Evolutionary conservation across 2,113 vertebrate genomes (phyloP), one percentile per base, ranked within the genome.

Genomic region (Xiphophorus hellerii): DNA sequence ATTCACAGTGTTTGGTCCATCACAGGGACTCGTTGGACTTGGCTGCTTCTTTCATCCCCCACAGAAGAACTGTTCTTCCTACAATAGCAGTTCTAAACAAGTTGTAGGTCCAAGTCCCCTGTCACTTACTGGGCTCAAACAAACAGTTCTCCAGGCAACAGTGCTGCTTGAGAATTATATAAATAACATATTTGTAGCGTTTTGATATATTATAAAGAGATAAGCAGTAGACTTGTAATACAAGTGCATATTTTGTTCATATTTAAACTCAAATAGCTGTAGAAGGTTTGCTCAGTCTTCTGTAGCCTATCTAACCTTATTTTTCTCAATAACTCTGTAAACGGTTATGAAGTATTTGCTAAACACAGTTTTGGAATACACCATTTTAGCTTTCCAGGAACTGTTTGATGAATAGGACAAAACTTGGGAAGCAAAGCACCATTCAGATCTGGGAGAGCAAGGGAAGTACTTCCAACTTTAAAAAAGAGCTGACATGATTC

Each of bases 401-500:
- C 80, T 76, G 37, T 74, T 15, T 4, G 48, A 73, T 60, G 76
- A 39, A 66, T 54, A 77, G 65, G 31, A 22, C 58, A 62, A 25
- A 80, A 69, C 14, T 61, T 64, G 10, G 30, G 22, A 77, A 54
- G 39, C 13, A 48, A 72, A 74, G 73, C 54, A 37, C 42, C 9
- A 25, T 6, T 27, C 71, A 65, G 48, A 48, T 74, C 71, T 74
- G 78, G 76, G 48, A 77, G 54, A 70, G 58, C 29, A 0, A 86
- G 37, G 65, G 74, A 87, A 80, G 62, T 68, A 63, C 54, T 69
- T 89, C 80, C 84, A 90, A 74, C 82, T 90, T 81, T 37, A 82
- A 78, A 71, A 87, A 89, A 83, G 90, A 90, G 86, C 79, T 84
- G 90, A 91, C 75, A 86, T 87, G 82, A 89, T 85, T 90, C 75